Evolutionary conservation across 2,113 vertebrate species (phyloP), one percentile per base, ranked within the genome.

Genomic region (Passer montanus): DNA sequence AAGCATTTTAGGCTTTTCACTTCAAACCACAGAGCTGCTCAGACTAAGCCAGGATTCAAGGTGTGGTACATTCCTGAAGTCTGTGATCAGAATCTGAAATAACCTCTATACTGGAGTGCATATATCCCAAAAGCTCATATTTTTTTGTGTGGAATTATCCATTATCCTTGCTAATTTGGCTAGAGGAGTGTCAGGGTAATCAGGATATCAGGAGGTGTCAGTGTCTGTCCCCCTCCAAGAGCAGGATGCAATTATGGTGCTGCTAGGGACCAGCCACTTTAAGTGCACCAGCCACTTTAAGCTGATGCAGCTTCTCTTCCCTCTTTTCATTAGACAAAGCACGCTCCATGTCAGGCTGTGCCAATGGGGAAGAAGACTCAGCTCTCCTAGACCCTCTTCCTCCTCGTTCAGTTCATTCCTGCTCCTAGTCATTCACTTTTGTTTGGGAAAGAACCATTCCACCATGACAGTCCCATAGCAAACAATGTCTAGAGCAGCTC

Each of bases 71-170:
- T 24, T 74, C 30, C 28, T 31, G 69, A 79, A 90, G 10, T 18
- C 37, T 90, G 55, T 23, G n/a, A 55, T 3, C 3, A 70, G 41
- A 90, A 67, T 35, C n/a, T 58, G 33, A 83, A 88, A 47, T 12
- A 74, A 3, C 5, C 31, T 18, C 13, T 56, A 0, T 19, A 7
- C 10, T 77, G 10, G 30, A 80, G 13, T 8, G 1, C 2, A 9
- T 31, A 8, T 37, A 41, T n/a, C 16, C n/a, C 5, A 0, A 49
- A 31, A 74, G 33, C 18, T 93, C 0, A 0, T 63, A 26, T 56
- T 79, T 87, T 56, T 79, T 87, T 80, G 12, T 35, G 15, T 49
- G 62, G 46, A 78, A 39, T 2, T 7, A 68, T 68, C 37, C n/a
- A 28, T n/a, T 79, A 68, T 10, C 17, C 49, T 75, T 12, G 4